Evolutionary conservation across 2,888 invertebrate species (phyloP), one percentile per base, ranked within the genome.

Genomic region (Gnatocerus cornutus): DNA sequence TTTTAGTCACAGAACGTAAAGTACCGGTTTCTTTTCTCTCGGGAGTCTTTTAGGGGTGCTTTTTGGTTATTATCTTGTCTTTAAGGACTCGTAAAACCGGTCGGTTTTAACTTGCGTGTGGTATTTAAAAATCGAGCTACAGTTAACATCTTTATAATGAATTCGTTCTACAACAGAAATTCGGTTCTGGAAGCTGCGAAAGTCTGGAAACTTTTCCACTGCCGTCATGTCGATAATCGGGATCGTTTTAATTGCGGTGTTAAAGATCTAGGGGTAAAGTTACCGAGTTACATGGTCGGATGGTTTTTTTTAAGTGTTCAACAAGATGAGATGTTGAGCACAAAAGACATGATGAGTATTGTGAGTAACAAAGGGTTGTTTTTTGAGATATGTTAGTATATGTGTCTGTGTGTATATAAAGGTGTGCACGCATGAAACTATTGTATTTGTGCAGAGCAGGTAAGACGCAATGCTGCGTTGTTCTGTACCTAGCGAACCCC

Each of bases 401-500:
- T 73, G 76, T 74, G 73, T 75, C 73, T 76, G 55, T 64, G 21
- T 62, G 58, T 67, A 65, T 65, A 64, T 55, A 80, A 81, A 81
- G 79, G 81, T 80, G 81, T 81, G 78, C 77, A 79, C 76, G 79
- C 80, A 78, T 80, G 78, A 78, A 80, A 66, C 75, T 74, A 78
- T 83, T 83, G 79, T 82, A 76, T 79, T 82, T 81, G 81, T 79
- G 79, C 81, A 80, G 46, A 78, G 79, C 81, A 81, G 82, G 82
- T 82, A 82, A 78, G 74, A 76, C 79, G 48, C 67, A 79, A 80
- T 78, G 77, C 78, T 78, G 78, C 45, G 66, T 59, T 64, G 61
- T 68, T 69, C 43, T 70, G 78, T 45, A 63, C 76, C 77, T 76
- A 80, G 80, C 81, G 78, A 81, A 82, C 82, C 81, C 79, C 78